Evolutionary conservation across 2,113 vertebrate species (phyloP), one percentile per base, ranked within the genome.

Genomic region (Mionectes macconnelli): DNA sequence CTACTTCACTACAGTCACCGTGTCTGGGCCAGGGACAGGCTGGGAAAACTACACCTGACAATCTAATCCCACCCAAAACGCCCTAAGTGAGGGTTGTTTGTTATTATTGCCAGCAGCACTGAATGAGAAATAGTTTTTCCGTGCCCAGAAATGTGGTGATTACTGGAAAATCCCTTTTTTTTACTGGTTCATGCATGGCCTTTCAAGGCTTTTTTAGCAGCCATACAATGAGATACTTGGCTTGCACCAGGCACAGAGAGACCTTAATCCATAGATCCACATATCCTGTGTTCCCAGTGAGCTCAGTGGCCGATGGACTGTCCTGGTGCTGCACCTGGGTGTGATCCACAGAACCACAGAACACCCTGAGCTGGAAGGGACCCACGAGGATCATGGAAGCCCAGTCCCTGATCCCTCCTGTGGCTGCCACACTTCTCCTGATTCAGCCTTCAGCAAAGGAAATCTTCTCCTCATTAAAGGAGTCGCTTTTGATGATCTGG

Each of bases 201-300:
- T 83, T 16, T 14, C 57, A 53, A 62, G 62, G 79, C 35, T 30
- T 83, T 81, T 6, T 84, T 64, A 33, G 40, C 25, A 24, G 11
- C n/a, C 24, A 44, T 5, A 23, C 87, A 40, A n/a, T 0, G 30
- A 42, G n/a, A 31, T 1, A 6, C 27, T 37, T 35, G 75, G 55
- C 81, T 89, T 35, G 28, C 21, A 68, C 6, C 75, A 63, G 73
- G 45, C 30, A 37, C 37, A 19, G 27, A 1, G 45, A 66, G 45
- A 53, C 67, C 45, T 45, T 5, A 19, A 3, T 28, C 39, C 11
- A 1, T 6, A 6, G 1, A 18, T 18, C 39, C 44, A 1, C 12
- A 3, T 0, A 18, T 16, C 35, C 44, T 8, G 3, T 3, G 14
- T 23, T 31, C 63, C n/a, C 74, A 57, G n/a, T 9, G 33, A 25